Conservation (phyloP, 2,888 invertebrate genomes). For the Scaptomyza flava region DNA sequence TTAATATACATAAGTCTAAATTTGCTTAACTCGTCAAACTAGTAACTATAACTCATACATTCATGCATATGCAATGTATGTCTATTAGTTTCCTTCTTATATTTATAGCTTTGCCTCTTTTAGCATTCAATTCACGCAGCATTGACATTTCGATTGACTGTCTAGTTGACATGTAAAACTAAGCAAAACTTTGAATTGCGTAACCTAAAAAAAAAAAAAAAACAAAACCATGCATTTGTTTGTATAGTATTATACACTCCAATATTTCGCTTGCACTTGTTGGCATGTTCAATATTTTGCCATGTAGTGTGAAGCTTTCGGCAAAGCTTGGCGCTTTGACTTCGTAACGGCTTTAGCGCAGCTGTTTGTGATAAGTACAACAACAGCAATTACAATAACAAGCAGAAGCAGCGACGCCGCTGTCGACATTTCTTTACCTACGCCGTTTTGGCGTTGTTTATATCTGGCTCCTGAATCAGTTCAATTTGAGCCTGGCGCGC, state of each 20-base stretch:
- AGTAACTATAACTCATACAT: too few species aligned
- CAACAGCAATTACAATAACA: constrained; percentile 17
- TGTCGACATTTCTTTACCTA: constrained; percentile 25
- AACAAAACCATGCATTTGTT: neutral
- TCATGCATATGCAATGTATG: too few species aligned
- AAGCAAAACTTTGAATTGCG: neutral
- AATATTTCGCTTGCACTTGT: neutral
- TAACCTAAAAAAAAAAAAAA: constrained; percentile 1
- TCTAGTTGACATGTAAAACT: neutral
- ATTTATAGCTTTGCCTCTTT: too few species aligned
- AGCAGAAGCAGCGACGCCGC: constrained; percentile 14
- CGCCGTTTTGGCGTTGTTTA: constrained; percentile 37
- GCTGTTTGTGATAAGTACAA: constrained; percentile 66
- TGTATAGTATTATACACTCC: neutral
- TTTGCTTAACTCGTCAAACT: too few species aligned
- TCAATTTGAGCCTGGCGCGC: constrained; percentile 67
- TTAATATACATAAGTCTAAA: too few species aligned
- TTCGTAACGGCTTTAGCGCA: constrained; percentile 36
- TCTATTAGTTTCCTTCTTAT: too few species aligned
- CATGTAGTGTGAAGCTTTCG: constrained; percentile 46
- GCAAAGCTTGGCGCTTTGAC: constrained; percentile 20
- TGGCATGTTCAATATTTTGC: neutral
- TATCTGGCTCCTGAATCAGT: constrained; percentile 53
- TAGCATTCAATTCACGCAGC: neutral
- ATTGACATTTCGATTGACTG: constrained; percentile 9